Base-by-base conservation (phyloP, 1,140 invertebrate genomes). In the Diprion similis region DNA sequence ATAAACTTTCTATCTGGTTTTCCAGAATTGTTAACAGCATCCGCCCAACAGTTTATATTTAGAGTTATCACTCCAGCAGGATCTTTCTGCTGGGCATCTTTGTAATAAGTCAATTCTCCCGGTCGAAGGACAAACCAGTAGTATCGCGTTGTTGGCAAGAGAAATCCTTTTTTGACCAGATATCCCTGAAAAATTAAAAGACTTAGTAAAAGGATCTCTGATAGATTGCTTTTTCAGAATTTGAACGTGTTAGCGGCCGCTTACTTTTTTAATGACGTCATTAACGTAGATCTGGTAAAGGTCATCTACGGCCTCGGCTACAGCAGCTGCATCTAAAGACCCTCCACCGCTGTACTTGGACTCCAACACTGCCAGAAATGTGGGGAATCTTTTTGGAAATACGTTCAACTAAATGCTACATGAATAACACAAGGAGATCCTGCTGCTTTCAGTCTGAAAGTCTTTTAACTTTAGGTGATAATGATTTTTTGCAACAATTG, bases 191-290 rank as follows among this genome's bases (percentile, higher is more conserved):
- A 87, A 73, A 46, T 64, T 66, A 71, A 48, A 8, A 17, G 59
- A 72, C 11, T 46, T 37, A n/a, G 69, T 45, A 0, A 70, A 9
- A 70, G 67, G 15, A 71, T 8, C 24, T 66, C 67, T 71, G n/a
- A 46, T 11, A 66, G 66, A 48, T 18, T 48, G 51, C 8, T 9
- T 67, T 73, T 11, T 11, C 18, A 45, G 46, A 66, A 46, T 10
- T n/a, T 46, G 45, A 13, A 8, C 47, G 18, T 47, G 6, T 47
- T 46, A 13, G 45, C 18, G 19, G 69, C 10, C 1, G 6, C 69
- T 79, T 85, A 93, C 93, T 89, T 95, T 95, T 86, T 95, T 95
- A n/a, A 95, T 91, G 51, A 95, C 93, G 87, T 95, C 94, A 72
- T 93, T 91, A 65, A 95, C 91, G 72, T 94, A 94, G n/a, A 91